Evolutionary conservation across 2,113 vertebrate species (phyloP).

Genomic region (Catharus fuscescens): DNA sequence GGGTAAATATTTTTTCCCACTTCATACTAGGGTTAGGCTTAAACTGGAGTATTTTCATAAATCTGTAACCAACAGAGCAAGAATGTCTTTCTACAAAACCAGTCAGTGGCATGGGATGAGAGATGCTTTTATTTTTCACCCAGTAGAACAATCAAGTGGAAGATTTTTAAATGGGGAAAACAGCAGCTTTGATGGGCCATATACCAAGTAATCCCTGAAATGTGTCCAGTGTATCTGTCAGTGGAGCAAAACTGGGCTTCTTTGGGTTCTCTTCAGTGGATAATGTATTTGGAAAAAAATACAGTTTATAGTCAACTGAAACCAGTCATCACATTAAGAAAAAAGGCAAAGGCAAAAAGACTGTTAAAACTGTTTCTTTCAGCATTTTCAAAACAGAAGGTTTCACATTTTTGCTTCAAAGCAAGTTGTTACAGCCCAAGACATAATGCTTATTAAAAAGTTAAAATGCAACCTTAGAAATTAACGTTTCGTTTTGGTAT

Average conservation of each 20-base stretch:
- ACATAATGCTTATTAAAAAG: not conserved
- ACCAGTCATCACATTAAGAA: not conserved
- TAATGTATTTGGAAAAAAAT: not conserved
- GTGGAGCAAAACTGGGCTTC: not conserved
- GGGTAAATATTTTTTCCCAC: not conserved
- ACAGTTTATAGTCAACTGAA: not conserved
- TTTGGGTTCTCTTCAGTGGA: constrained; percentile 7
- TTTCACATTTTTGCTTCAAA: constrained; percentile 37
- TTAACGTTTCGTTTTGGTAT: not conserved
- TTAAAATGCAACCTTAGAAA: constrained; percentile 24
- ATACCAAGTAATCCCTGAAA: not conserved
- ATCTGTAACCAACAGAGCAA: not conserved
- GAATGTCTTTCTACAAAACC: constrained; percentile 3
- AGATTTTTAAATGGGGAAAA: not conserved
- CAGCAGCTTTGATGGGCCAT: constrained; percentile 14
- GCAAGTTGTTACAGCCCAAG: constrained; percentile 1
- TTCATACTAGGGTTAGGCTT: not conserved
- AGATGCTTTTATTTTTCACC: constrained; percentile 29
- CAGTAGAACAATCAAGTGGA: constrained; percentile 2
- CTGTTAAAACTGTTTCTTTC: not conserved
- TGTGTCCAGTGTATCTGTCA: not conserved
- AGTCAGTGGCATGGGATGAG: not conserved
- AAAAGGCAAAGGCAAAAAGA: not conserved
- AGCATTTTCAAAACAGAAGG: constrained; percentile 7
- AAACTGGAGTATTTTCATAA: not conserved